A percentile compares a stretch with the other conserved stretches of the same genome.
Conservation (phyloP, 1,140 invertebrate genomes). For the Chelonus insularis region DNA sequence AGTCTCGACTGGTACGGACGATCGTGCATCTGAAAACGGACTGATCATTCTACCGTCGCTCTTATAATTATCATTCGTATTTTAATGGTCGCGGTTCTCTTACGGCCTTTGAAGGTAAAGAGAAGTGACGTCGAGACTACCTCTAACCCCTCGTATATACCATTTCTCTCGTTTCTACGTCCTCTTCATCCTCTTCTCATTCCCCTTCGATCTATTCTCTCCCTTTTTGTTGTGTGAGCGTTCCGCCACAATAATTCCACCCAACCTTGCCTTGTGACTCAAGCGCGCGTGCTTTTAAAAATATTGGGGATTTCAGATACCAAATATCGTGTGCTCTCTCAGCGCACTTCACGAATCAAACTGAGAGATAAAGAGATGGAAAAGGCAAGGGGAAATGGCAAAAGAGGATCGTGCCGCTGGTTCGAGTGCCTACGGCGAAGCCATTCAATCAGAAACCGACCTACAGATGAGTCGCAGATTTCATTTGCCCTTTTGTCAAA, state of each 20-base stretch:
- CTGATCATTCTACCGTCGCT: constrained; percentile 57
- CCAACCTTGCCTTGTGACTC: not conserved
- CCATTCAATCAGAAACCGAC: constrained; percentile 56
- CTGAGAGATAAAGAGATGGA: constrained; percentile 9
- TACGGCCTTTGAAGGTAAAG: constrained; percentile 52
- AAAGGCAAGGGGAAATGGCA: constrained; percentile 2
- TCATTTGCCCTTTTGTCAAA: constrained; percentile 40
- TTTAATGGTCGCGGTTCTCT: constrained; percentile 55
- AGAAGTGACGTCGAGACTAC: no score
- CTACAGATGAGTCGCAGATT: constrained; percentile 47
- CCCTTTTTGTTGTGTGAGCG: not conserved
- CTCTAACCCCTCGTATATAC: constrained; percentile 15
- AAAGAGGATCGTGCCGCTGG: constrained; percentile 6
- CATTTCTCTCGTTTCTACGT: not conserved
- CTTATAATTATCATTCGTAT: constrained; percentile 61
- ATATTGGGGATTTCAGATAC: constrained; percentile 61
- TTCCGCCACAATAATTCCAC: constrained; percentile 19
- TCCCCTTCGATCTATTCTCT: not conserved
- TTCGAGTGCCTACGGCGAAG: constrained; percentile 51
- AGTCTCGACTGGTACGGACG: constrained; percentile 47
- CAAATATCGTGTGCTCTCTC: constrained; percentile 41
- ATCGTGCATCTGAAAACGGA: constrained; percentile 48
- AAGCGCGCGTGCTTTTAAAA: constrained; percentile 54
- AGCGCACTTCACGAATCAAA: constrained; percentile 45
- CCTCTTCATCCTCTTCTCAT: not conserved